Percentiles rank a stretch among this genome's conserved stretches.
phyloP scores from a whole-genome alignment of 2,888 invertebrate genomes.

The Xylophagus ater region DNA sequence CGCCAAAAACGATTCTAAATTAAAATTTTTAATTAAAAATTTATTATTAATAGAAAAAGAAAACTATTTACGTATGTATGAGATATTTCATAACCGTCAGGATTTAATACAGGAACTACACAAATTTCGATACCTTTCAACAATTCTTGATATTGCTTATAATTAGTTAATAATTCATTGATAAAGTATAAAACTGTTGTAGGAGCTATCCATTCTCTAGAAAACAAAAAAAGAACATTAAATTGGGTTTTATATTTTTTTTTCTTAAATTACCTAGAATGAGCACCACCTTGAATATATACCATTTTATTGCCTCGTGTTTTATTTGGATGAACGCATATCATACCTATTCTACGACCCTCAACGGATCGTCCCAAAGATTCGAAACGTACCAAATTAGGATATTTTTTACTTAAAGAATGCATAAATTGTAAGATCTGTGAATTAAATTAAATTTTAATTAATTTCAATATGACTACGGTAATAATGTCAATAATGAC shows the following conservation, averaged over 20 bases:
- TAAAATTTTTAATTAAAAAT: not conserved
- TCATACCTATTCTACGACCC: constrained; percentile 31
- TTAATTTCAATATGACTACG: too few species aligned
- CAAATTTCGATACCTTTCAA: constrained; percentile 32
- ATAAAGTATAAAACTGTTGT: constrained; percentile 54
- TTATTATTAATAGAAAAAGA: not conserved
- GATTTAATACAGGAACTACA: constrained; percentile 35
- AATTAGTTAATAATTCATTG: constrained; percentile 49
- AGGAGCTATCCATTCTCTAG: constrained; percentile 62
- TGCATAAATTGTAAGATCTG: constrained; percentile 33
- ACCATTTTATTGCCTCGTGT: constrained; percentile 26
- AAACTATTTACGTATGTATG: constrained; percentile 27
- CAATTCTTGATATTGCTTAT: constrained; percentile 29
- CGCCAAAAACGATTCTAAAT: constrained; percentile 48
- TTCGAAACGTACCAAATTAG: constrained; percentile 25
- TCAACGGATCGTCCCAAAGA: constrained; percentile 31
- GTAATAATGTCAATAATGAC: too few species aligned
- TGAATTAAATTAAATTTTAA: constrained; percentile 3
- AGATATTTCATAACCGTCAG: constrained; percentile 38
- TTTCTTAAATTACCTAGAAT: constrained; percentile 20
- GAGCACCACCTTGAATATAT: constrained; percentile 34
- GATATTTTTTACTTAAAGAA: constrained; percentile 29
- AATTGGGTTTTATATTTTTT: not conserved
- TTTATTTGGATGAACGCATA: constrained; percentile 31
- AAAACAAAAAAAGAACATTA: constrained; percentile 36